Percentiles rank a stretch among this genome's conserved stretches.
These are phyloP conservation scores for Diaprepes abbreviatus DNA, from an alignment of 2,888 invertebrate genomes.

Conservation along the genomic window DNA sequence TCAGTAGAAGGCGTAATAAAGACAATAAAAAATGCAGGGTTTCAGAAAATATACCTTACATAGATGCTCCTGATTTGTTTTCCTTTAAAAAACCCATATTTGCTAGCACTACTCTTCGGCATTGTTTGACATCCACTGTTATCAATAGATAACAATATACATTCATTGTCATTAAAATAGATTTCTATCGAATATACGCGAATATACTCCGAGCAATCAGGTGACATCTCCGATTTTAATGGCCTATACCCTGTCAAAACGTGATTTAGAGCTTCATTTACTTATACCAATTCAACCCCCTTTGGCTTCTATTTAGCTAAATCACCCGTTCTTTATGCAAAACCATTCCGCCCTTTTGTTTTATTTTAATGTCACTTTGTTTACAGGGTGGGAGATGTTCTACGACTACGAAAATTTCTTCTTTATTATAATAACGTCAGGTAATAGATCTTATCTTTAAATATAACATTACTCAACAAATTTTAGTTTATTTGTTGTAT, in stretches of 20 bases:
- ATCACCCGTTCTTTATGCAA: slow-evolving; percentile 15
- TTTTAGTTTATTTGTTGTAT: no score
- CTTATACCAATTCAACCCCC: slow-evolving; percentile 27
- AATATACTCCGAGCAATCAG: slow-evolving; percentile 39
- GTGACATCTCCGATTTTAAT: slow-evolving; percentile 49
- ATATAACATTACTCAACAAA: no score
- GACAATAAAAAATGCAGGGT: no score
- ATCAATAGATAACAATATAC: slow-evolving; percentile 34
- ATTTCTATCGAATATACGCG: slow-evolving; percentile 42
- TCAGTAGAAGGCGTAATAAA: no score
- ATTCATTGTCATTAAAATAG: slow-evolving; percentile 42
- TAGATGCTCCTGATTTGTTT: no score
- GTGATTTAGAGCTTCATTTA: slow-evolving; percentile 48
- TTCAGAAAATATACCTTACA: no score
- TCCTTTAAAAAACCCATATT: no score
- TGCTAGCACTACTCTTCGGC: no score
- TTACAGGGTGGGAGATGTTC: slow-evolving; percentile 4
- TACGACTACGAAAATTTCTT: no score
- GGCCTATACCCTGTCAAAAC: slow-evolving; percentile 42
- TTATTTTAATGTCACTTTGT: slow-evolving; percentile 32
- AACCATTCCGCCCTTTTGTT: slow-evolving; percentile 31
- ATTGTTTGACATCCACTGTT: slow-evolving; percentile 30
- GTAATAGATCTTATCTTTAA: no score
- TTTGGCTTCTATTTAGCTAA: slow-evolving; percentile 14
- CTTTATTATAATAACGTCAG: no score